Conservation (phyloP, 2,797 vertebrate genomes). For the Pterois miles region DNA sequence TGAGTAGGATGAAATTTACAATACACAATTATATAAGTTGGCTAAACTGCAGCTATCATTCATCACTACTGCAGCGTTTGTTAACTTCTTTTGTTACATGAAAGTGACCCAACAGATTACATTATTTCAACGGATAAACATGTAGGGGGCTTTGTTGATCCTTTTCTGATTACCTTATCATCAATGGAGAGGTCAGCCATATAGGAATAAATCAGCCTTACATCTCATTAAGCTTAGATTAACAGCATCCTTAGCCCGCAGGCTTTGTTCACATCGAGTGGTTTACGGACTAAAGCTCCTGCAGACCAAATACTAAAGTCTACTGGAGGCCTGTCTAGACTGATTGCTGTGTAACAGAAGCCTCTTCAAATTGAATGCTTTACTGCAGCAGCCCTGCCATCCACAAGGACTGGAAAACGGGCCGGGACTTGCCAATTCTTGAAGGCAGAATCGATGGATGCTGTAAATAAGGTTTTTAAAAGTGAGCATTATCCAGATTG, state of each 20-base stretch:
- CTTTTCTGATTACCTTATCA: constrained; percentile 32
- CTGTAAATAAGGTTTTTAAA: constrained; percentile 79
- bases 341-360: constrained; percentile 63
- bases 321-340: constrained; percentile 49
- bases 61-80: not conserved
- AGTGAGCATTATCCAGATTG: constrained; percentile 74
- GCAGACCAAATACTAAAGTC: constrained; percentile 45
- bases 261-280: constrained; percentile 56
- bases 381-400: constrained; percentile 58
- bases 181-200: constrained; percentile 33
- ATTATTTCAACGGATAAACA: constrained; percentile 7
- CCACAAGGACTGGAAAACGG: constrained; percentile 50
- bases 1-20: not conserved
- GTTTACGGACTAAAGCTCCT: constrained; percentile 52
- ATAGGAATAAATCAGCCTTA: constrained; percentile 39
- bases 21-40: not conserved
- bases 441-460: constrained; percentile 74
- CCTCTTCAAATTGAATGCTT: constrained; percentile 67
- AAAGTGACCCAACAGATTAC: not conserved
- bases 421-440: constrained; percentile 66
- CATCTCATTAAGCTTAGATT: constrained; percentile 59
- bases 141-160: constrained; percentile 12
- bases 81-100: not conserved
- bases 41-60: constrained; percentile 1
- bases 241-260: constrained; percentile 39